Evolutionary conservation across 2,797 vertebrate genomes (phyloP), one percentile per base, ranked within the genome.

Genomic region (Oreonectes daqikongensis): DNA sequence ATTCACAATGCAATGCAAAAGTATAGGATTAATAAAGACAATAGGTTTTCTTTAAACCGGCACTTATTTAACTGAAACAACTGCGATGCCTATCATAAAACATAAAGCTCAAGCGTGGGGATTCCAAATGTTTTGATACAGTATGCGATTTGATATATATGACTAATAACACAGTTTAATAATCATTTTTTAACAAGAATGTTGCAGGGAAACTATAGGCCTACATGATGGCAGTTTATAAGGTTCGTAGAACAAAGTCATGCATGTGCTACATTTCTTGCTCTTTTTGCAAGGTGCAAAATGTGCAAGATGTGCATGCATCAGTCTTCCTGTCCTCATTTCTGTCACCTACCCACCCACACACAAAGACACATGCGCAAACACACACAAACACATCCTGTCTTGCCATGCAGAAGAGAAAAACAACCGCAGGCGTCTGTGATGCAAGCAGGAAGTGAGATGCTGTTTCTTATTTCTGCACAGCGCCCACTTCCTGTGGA

Each of bases 401-500:
- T 85, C 84, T 83, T 79, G 81, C 86, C 80, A 83, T 83, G 32
- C 10, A 46, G 64, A 59, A 81, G 83, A 84, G 82, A 77, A 65
- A 86, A 86, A 87, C 85, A 78, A 77, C 84, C 83, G 18, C 85
- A 84, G 64, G 35, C 84, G 79, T 64, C 57, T 86, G 61, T 88
- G 86, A 86, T 82, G 81, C 28, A 75, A 68, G 32, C 81, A 80
- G 79, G 63, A 82, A 79, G 82, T 80, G 44, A 72, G 68, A 55
- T 68, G 69, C 60, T 35, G 59, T 73, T 71, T 83, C 81, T 80
- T 69, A 57, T 79, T 71, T 85, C 77, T 75, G 60, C 70, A 67
- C 53, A 57, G 72, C 66, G 17, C 82, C 85, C 84, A 75, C 86
- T 78, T 88, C 86, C 86, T 82, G 74, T 84, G 81, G 40, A 91